Evolutionary conservation across 2,113 vertebrate species (phyloP), one percentile per base, ranked within the genome.

Genomic region (Caretta caretta): DNA sequence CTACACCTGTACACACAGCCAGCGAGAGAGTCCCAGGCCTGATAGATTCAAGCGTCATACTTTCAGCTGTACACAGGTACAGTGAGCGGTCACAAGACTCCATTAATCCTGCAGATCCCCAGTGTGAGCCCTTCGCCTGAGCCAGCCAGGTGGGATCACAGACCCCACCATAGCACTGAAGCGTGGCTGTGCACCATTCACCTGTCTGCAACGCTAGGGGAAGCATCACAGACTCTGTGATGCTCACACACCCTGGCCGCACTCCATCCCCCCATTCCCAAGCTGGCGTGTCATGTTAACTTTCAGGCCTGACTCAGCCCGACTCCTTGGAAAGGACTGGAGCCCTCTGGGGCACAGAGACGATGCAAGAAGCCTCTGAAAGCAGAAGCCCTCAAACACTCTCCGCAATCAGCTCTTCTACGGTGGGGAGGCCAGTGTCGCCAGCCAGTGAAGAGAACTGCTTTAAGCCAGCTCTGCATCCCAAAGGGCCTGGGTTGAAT

Each of bases 401-500:
- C 54, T 22, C 54, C 48, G 93, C 16, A 51, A 51, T 50, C 69
- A 83, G 76, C 62, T 86, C 46, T 75, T 91, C 59, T 2, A 0
- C 27, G 1, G n/a, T 20, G 62, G 17, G 42, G 17, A 51, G 93
- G 86, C 83, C 75, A 50, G 49, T 81, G 69, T 1, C 89, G 48
- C 48, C 69, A 83, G 50, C 6, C 90, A 88, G 62, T 49, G 79
- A 85, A 86, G 57, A 51, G 42, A 88, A 53, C 80, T 12, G 50
- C 88, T 94, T 59, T 22, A 84, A 89, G 51, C 46, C 53, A 0
- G 0, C 84, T 56, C 53, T 57, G 72, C 85, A 72, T 92, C 93
- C 92, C 95, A 65, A 90, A 87, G 83, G 83, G 89, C 57, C 92
- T 65, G 20, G 78, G 62, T 75, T 42, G 46, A 93, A 57, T 90